phyloP scores from a whole-genome alignment of 2,113 vertebrate genomes.

The Vicugna pacos region DNA sequence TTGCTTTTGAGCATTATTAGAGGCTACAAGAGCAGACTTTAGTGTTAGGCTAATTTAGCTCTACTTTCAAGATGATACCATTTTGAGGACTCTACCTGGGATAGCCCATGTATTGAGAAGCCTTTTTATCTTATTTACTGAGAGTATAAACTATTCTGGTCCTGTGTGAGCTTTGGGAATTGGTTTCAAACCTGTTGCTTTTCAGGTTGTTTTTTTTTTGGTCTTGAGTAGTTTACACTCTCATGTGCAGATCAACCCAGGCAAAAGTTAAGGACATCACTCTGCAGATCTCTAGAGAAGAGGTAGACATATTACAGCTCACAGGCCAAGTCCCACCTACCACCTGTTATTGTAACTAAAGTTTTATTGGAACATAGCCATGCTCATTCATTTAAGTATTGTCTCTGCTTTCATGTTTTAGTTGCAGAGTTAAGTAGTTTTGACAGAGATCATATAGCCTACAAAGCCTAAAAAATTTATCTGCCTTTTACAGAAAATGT shows the following conservation, averaged over 20 bases:
- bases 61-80: not conserved
- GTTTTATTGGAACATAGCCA: slow-evolving; percentile 24
- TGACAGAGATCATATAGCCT: not conserved
- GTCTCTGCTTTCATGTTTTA: slow-evolving; percentile 37
- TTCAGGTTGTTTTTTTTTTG: slow-evolving; percentile 31
- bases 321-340: not conserved
- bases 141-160: not conserved
- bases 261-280: not conserved
- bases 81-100: not conserved
- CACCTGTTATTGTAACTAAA: slow-evolving; percentile 31
- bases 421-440: slow-evolving; percentile 14
- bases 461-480: slow-evolving; percentile 30
- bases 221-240: slow-evolving; percentile 6
- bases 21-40: not conserved
- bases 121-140: slow-evolving; percentile 31
- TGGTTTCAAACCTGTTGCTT: not conserved
- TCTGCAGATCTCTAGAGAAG: slow-evolving; percentile 12
- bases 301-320: not conserved
- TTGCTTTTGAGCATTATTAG: not conserved
- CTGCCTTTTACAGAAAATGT: slow-evolving; percentile 12
- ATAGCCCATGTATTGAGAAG: not conserved
- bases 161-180: not conserved
- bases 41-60: not conserved
- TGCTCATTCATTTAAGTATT: slow-evolving; percentile 35
- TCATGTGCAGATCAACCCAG: not conserved